Evolutionary conservation across 2,113 vertebrate species (phyloP), one percentile per base, ranked within the genome.

Genomic region (Bolborhynchus lineola): DNA sequence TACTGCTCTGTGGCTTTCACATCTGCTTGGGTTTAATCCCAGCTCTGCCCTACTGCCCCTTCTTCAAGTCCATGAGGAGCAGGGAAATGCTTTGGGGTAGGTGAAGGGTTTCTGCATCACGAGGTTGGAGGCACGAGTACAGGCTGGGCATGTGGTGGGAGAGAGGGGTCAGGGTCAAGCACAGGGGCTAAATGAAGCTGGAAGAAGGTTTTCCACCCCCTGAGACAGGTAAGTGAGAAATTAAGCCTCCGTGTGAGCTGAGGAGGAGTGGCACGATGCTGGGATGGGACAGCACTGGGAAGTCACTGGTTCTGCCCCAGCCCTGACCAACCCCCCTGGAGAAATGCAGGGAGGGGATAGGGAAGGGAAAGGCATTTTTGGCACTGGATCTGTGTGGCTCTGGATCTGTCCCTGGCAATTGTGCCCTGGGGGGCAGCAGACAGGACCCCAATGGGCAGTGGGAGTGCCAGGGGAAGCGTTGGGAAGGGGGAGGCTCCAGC

Each of bases 401-500:
- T 21, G 35, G 26, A 57, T 42, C 26, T 47, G 35, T 15, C 16
- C 39, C 41, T 31, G 35, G 29, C 13, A 31, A 2, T 2, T 57
- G 37, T 78, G 16, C 37, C 41, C 11, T 17, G 53, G 8, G 16
- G 29, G 11, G 13, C 26, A 83, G 69, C 31, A 65, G 77, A 11
- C 2, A 7, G 60, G n/a, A 78, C 8, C 44, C 25, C 33, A 47
- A 31, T 16, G 19, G 7, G 10, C 31, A 62, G 17, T 26, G 7
- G 9, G 12, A 65, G n/a, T 37, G 14, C 20, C 0, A 1, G 16
- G 17, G 16, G 29, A 76, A 39, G 41, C 0, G 0, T 13, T 28
- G 64, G 21, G 23, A 69, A 26, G 33, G 50, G 25, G 55, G 6
- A 31, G 4, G 25, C 44, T 89, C 67, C 5, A 2, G 31, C 0